phyloP scores from a whole-genome alignment of 2,888 invertebrate species.

The Halocaridina rubra region DNA sequence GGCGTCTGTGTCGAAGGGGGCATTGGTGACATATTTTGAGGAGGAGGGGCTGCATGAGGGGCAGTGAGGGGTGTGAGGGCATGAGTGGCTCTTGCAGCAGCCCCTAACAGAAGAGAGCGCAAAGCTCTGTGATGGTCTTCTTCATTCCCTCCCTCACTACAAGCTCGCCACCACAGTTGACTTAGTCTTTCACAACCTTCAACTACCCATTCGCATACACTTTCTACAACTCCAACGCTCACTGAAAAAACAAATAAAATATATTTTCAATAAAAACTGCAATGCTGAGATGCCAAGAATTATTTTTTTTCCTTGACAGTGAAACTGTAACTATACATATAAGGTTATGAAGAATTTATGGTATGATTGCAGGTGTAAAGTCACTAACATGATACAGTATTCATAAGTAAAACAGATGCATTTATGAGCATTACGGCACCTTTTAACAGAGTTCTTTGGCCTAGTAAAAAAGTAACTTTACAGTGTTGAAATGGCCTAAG shows the following conservation, averaged over 20 bases:
- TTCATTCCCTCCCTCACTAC: slow-evolving; percentile 50
- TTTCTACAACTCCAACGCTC: slow-evolving; percentile 57
- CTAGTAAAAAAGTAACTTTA: no score
- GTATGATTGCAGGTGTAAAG: no score
- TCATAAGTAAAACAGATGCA: no score
- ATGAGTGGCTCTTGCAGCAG: slow-evolving; percentile 60
- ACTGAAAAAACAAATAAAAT: slow-evolving; percentile 30
- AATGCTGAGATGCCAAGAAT: no score
- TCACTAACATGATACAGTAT: no score
- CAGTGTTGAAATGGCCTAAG: no score
- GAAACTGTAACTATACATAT: no score
- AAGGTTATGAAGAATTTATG: no score
- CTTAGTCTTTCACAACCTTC: slow-evolving; percentile 60
- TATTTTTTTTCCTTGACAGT: no score
- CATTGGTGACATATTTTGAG: slow-evolving; percentile 17
- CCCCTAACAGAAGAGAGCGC: slow-evolving; percentile 56
- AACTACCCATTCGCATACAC: slow-evolving; percentile 63
- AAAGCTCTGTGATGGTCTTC: slow-evolving; percentile 60
- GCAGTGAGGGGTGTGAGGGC: slow-evolving; percentile 61
- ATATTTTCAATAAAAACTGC: no score
- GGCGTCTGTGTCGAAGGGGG: slow-evolving; percentile 20
- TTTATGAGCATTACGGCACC: no score
- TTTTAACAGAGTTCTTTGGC: no score
- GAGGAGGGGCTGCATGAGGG: slow-evolving; percentile 52
- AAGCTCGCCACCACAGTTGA: slow-evolving; percentile 62